Conservation (phyloP, 2,888 invertebrate species). For the Tryphoninae sp. region DNA sequence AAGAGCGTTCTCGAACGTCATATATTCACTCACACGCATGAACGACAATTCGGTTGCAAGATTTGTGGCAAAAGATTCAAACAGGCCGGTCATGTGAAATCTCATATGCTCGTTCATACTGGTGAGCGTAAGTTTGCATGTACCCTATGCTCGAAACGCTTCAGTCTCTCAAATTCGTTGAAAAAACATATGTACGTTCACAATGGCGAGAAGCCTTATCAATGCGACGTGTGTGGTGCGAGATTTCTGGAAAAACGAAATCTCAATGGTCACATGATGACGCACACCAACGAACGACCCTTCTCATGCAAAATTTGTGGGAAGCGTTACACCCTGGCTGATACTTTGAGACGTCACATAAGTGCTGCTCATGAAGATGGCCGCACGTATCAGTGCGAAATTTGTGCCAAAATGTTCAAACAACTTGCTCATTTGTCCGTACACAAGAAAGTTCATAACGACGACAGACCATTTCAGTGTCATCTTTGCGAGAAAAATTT, state of each 20-base stretch:
- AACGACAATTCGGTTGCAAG: slow-evolving; percentile 80
- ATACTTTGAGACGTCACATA: slow-evolving; percentile 74
- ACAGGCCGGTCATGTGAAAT: slow-evolving; percentile 81
- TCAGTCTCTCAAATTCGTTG: slow-evolving; percentile 81
- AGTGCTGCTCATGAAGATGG: slow-evolving; percentile 75
- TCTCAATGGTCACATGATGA: slow-evolving; percentile 74
- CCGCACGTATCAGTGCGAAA: slow-evolving; percentile 76
- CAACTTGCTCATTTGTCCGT: slow-evolving; percentile 75
- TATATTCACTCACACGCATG: slow-evolving; percentile 82
- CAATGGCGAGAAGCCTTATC: slow-evolving; percentile 76
- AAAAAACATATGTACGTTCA: slow-evolving; percentile 82
- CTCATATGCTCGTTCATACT: slow-evolving; percentile 82
- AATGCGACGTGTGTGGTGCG: slow-evolving; percentile 75
- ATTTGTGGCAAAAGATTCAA: slow-evolving; percentile 82
- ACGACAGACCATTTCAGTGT: slow-evolving; percentile 82
- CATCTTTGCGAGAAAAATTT: slow-evolving; percentile 83
- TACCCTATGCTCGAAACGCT: slow-evolving; percentile 82
- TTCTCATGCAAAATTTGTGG: slow-evolving; percentile 75
- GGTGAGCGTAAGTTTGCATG: slow-evolving; percentile 83
- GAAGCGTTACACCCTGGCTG: slow-evolving; percentile 75
- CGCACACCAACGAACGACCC: slow-evolving; percentile 76
- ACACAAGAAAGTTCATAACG: slow-evolving; percentile 82
- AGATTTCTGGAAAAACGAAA: slow-evolving; percentile 75
- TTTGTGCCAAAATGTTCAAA: slow-evolving; percentile 78
- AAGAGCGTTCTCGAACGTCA: slow-evolving; percentile 83